A percentile compares a stretch with the other conserved stretches of the same genome.
Evolutionary conservation across 1,140 invertebrate genomes (phyloP).

Genomic region (Rhagoletis zephyria): DNA sequence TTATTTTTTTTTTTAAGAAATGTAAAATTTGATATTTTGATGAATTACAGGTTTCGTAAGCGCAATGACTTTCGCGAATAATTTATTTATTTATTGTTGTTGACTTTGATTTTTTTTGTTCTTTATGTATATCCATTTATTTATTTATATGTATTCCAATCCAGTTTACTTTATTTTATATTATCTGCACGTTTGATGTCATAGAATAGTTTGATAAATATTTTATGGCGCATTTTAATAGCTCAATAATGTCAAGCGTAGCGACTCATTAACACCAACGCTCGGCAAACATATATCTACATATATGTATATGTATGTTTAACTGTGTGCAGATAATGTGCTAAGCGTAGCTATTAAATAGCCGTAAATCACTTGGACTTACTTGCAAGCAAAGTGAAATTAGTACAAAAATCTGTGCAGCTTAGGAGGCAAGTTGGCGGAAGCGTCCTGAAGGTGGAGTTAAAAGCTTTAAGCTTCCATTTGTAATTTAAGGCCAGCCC

Average conservation of each 20-base stretch:
- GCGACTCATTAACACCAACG: conserved; percentile 20
- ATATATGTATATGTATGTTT: not conserved
- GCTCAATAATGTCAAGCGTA: conserved; percentile 49
- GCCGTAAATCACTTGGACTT: conserved; percentile 39
- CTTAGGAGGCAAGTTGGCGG: not conserved
- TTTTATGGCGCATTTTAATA: conserved; percentile 48
- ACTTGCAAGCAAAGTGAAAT: not conserved
- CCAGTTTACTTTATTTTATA: not conserved
- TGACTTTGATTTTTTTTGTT: no score
- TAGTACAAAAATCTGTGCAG: not conserved
- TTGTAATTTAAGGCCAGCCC: no score
- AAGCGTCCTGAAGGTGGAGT: not conserved
- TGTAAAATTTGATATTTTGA: conserved; percentile 37
- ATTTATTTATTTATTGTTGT: not conserved
- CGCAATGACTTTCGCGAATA: conserved; percentile 9
- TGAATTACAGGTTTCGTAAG: conserved; percentile 31
- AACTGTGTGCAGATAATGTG: not conserved
- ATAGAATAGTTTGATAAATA: conserved; percentile 50
- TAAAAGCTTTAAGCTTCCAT: not conserved
- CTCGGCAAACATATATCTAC: not conserved
- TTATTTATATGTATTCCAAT: not conserved
- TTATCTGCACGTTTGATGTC: conserved; percentile 28
- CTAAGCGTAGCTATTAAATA: conserved; percentile 39
- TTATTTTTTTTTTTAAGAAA: conserved; percentile 9
- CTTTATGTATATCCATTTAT: not conserved